phyloP scores from a whole-genome alignment of 1,140 invertebrate species.

The Paraescarpia echinospica region DNA sequence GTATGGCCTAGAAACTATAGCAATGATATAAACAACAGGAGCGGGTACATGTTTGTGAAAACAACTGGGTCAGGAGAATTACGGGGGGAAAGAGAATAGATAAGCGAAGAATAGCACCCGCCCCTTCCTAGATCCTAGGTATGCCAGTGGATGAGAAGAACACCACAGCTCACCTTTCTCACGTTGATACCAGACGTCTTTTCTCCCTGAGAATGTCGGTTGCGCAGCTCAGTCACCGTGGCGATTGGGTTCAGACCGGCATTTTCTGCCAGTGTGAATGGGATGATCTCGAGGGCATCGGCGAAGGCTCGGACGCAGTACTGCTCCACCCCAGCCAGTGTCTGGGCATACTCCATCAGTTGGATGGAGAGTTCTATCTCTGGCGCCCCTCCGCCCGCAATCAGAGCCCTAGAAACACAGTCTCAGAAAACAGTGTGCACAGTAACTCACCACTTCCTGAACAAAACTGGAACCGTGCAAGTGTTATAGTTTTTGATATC shows the following conservation, averaged over 20 bases:
- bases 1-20: too few relatives aligned
- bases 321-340: slow-evolving; percentile 86
- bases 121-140: too few relatives aligned
- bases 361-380: slow-evolving; percentile 91
- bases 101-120: too few relatives aligned
- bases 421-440: too few relatives aligned
- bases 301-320: slow-evolving; percentile 93
- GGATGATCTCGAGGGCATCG: slow-evolving; percentile 94
- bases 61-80: too few relatives aligned
- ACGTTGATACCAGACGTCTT: slow-evolving; percentile 93
- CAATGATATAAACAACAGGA: too few relatives aligned
- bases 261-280: slow-evolving; percentile 98
- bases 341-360: slow-evolving; percentile 80
- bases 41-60: too few relatives aligned
- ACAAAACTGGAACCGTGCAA: too few relatives aligned
- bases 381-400: slow-evolving; percentile 95
- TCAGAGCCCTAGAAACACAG: slow-evolving; percentile 41
- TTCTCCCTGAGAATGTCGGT: slow-evolving; percentile 85
- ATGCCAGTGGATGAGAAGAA: too few relatives aligned
- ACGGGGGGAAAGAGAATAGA: too few relatives aligned
- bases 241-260: slow-evolving; percentile 97
- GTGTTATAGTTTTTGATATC: background rate
- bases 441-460: background rate
- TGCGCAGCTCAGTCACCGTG: slow-evolving; percentile 95
- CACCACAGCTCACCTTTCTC: slow-evolving; percentile 64